These are phyloP conservation scores for Pardalotus punctatus DNA, from an alignment of 2,113 vertebrate genomes.

Conservation along the genomic window DNA sequence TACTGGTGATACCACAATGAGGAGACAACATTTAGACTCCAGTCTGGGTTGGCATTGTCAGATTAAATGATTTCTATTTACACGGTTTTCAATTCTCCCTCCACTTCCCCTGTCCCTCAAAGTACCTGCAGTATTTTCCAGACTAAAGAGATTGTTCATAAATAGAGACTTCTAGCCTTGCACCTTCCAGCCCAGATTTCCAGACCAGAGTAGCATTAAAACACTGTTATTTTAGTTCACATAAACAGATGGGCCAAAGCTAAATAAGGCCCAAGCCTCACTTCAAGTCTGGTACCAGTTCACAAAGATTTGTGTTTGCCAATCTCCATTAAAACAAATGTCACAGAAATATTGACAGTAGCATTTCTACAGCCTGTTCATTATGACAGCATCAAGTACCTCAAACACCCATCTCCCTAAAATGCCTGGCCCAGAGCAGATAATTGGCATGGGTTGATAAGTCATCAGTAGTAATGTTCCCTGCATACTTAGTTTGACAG, in stretches of 20 bases:
- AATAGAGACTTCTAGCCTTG: neutral
- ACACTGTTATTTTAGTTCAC: neutral
- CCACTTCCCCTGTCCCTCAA: too few species aligned
- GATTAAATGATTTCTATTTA: neutral
- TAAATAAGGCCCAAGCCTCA: neutral
- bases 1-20: neutral
- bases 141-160: neutral
- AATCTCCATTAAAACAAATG: neutral
- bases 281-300: neutral
- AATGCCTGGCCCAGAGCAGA: neutral
- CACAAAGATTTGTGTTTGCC: neutral
- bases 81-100: neutral
- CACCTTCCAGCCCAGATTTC: neutral
- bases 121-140: neutral
- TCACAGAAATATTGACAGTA: neutral
- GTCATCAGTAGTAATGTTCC: neutral
- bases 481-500: slow-evolving; percentile 93
- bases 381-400: neutral
- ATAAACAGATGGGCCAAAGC: neutral
- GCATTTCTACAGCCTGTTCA: neutral
- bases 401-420: neutral
- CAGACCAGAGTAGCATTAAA: neutral
- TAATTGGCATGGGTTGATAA: neutral
- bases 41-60: neutral
- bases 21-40: neutral